A percentile compares a stretch with the other conserved stretches of the same genome.
Evolutionary conservation across 2,113 vertebrate genomes (phyloP).

Genomic region (Poeciliopsis occidentalis): DNA sequence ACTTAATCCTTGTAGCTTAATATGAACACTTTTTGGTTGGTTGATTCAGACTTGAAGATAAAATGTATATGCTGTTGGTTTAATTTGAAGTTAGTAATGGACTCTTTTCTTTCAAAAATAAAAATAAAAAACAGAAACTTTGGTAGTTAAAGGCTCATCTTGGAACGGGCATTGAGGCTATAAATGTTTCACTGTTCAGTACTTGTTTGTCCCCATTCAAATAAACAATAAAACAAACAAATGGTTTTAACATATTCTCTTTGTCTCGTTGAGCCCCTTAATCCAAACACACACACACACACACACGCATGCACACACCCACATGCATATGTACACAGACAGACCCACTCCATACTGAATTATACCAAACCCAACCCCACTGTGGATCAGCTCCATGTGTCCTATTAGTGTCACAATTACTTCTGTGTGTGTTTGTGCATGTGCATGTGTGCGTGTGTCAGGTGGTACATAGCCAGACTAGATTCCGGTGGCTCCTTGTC

Average conservation of each 20-base stretch:
- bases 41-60: no score
- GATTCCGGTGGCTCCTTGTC: constrained; percentile 33
- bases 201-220: no score
- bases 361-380: constrained; percentile 13
- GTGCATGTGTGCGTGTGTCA: constrained; percentile 31
- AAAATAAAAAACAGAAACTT: no score
- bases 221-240: not conserved
- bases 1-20: not conserved
- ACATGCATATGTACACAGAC: not conserved
- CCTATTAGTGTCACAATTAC: constrained; percentile 73
- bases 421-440: constrained; percentile 23
- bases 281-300: not conserved
- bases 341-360: constrained; percentile 1
- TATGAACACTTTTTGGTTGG: not conserved
- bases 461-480: constrained; percentile 53
- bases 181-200: no score
- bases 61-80: not conserved
- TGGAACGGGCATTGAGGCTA: no score
- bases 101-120: not conserved
- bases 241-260: not conserved
- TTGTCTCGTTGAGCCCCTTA: not conserved
- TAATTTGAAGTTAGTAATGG: not conserved
- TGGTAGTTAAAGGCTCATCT: no score
- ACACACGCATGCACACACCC: not conserved
- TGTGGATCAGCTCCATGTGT: constrained; percentile 62